Conservation (phyloP, 2,797 vertebrate species). For the Acanthiza pusilla region DNA sequence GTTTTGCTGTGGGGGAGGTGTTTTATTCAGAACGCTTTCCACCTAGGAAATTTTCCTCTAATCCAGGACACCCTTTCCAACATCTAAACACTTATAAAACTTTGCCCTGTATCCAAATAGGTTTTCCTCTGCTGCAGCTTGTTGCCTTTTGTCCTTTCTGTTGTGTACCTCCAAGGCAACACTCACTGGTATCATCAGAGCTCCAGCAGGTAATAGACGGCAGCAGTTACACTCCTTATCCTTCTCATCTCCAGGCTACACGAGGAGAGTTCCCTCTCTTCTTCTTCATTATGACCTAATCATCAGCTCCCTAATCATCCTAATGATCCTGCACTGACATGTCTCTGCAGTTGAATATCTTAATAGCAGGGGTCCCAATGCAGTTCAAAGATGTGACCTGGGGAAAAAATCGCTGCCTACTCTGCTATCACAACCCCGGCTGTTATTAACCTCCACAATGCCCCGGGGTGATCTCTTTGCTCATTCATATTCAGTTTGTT, state of each 20-base stretch:
- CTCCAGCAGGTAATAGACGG: neutral
- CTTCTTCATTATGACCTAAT: neutral
- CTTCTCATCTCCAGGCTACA: neutral
- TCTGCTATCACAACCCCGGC: fast-evolving
- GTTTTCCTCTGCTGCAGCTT: neutral
- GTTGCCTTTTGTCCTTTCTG: neutral
- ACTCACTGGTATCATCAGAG: neutral
- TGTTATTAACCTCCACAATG: neutral
- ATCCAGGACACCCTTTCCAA: neutral
- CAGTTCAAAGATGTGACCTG: neutral
- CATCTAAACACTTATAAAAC: neutral
- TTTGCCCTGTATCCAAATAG: neutral
- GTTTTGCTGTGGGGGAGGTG: too few species aligned
- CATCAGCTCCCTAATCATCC: neutral
- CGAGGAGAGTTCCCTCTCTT: neutral
- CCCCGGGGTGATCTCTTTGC: neutral
- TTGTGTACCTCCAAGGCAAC: neutral
- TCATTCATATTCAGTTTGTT: neutral
- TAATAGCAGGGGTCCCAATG: neutral
- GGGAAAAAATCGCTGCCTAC: neutral
- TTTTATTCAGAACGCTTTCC: too few species aligned
- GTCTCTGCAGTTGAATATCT: neutral
- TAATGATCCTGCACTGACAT: neutral
- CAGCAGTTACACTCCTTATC: neutral
- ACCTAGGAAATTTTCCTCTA: too few species aligned